Evolutionary conservation across 2,888 invertebrate species (phyloP).

Genomic region (Polydrusus tereticollis): DNA sequence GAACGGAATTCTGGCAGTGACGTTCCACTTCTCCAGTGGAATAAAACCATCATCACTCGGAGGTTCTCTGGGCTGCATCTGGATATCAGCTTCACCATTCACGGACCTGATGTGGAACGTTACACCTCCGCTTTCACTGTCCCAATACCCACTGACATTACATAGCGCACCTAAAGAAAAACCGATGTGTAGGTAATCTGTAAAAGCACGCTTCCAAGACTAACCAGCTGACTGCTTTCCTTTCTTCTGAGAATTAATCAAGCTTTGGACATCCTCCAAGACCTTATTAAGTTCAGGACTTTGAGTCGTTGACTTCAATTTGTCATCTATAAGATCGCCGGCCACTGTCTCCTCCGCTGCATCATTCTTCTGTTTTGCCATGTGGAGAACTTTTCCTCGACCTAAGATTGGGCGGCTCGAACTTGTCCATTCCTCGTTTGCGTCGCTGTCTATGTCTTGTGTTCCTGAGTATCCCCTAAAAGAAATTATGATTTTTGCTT

Average conservation of each 20-base stretch:
- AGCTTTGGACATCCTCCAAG: conserved; percentile 50
- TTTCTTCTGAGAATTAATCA: conserved; percentile 49
- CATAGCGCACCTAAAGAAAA: conserved; percentile 54
- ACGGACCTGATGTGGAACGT: conserved; percentile 44
- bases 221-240: conserved; percentile 45
- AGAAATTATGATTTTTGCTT: no score
- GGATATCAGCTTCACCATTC: conserved; percentile 1
- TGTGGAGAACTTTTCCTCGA: neutral
- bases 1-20: conserved; percentile 58
- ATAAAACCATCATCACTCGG: conserved; percentile 55
- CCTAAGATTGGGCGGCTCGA: conserved; percentile 9
- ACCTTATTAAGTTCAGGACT: conserved; percentile 30
- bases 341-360: conserved; percentile 26
- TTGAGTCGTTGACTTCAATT: conserved; percentile 27
- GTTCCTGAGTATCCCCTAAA: conserved; percentile 4
- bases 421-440: neutral
- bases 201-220: no score
- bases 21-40: conserved; percentile 56
- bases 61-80: conserved; percentile 36
- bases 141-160: conserved; percentile 59
- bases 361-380: neutral
- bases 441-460: neutral
- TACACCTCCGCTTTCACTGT: conserved; percentile 58
- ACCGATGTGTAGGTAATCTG: no score
- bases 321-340: conserved; percentile 21